Base-by-base conservation (phyloP, 2,797 vertebrate genomes). In the Melanotaenia nigrans region DNA sequence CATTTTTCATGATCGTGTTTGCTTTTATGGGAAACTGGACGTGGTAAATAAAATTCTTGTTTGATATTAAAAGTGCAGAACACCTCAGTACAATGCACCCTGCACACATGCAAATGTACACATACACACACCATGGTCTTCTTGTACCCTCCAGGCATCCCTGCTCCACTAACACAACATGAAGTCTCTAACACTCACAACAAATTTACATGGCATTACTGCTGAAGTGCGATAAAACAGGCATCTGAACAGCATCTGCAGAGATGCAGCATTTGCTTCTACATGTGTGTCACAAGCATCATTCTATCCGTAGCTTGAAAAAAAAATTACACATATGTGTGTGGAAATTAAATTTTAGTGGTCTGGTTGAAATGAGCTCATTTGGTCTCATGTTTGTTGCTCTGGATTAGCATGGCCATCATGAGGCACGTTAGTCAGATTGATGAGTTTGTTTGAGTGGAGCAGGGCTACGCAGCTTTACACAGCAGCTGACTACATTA, bases 371-470 rank as follows among this genome's bases (percentile, higher is more conserved):
- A 80, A 78, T 71, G 75, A 79, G 81, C 80, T 81, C 75, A 68
- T 65, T 61, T 75, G 74, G 76, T 70, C 76, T 85, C 60, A 56
- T 32, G 57, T 66, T 65, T 78, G 78, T 57, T 81, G 68, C 71
- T 73, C 40, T 74, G 69, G 81, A 90, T 92, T 87, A 91, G 76
- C 61, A 81, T 78, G 70, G 79, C 85, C 83, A 88, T 83, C 77
- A 73, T 73, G 74, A 42, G 49, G 71, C 65, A 69, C 86, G 82
- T 74, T 80, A 79, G 81, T 79, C 81, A 90, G 89, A 92, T 79
- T 87, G 88, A 92, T 91, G 87, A 76, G 86, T 90, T 87, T 92
- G 81, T 89, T 88, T 82, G 81, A 87, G 82, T 70, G 62, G 74
- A 66, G 80, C 65, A 70, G 65, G 60, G 71, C 80, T 64, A 49